Evolutionary conservation across 1,140 invertebrate genomes (phyloP).

Genomic region (Apis cerana): DNA sequence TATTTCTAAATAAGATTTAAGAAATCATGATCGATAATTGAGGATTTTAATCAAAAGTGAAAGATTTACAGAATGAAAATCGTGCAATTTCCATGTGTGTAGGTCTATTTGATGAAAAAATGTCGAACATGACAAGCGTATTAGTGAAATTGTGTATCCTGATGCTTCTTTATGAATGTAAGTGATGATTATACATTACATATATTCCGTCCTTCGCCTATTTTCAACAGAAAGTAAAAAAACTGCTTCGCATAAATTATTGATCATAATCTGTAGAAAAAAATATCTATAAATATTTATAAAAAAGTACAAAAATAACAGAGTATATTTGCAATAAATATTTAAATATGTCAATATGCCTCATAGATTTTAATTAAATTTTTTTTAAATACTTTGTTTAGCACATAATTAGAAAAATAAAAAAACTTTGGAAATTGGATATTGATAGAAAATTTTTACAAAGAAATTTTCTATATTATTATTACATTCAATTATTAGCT

Average conservation of each 20-base stretch:
- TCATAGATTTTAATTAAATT: no score
- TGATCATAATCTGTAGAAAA: neutral
- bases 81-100: neutral
- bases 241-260: neutral
- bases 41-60: neutral
- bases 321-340: no score
- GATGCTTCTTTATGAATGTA: constrained; percentile 54
- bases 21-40: neutral
- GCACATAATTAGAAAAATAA: no score
- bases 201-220: constrained; percentile 46
- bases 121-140: constrained; percentile 30
- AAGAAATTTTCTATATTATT: no score
- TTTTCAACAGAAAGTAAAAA: constrained; percentile 1
- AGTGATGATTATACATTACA: constrained; percentile 24
- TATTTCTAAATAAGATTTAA: no score
- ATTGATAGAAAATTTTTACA: no score
- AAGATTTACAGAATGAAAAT: neutral
- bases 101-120: constrained; percentile 10
- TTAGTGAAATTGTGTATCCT: constrained; percentile 52
- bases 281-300: neutral
- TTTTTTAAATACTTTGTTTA: no score
- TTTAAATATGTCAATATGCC: no score
- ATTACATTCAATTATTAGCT: no score
- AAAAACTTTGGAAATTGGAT: no score
- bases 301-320: no score